These are phyloP conservation scores for Phrynocephalus forsythii DNA, from an alignment of 2,797 vertebrate species.

Conservation along the genomic window DNA sequence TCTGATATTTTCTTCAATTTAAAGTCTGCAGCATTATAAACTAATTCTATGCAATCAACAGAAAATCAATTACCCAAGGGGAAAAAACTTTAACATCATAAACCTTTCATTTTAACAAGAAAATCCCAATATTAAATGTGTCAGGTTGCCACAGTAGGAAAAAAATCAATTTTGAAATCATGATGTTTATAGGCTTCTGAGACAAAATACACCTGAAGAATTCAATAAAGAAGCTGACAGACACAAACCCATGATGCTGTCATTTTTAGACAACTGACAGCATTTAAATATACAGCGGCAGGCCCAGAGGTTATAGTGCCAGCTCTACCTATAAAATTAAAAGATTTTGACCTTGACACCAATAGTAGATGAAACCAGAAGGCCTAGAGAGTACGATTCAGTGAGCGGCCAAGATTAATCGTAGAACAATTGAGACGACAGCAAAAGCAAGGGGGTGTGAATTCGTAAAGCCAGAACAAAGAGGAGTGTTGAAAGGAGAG, in stretches of 20 bases:
- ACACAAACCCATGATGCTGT: conserved; percentile 56
- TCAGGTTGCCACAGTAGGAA: conserved; percentile 56
- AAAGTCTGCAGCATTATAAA: conserved; percentile 1
- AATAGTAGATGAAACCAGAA: conserved; percentile 58
- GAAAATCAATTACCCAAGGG: conserved; percentile 21
- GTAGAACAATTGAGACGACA: conserved; percentile 62
- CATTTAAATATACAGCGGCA: conserved; percentile 74
- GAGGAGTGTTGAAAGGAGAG: conserved; percentile 53
- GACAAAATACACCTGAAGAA: conserved; percentile 59
- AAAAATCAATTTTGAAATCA: conserved; percentile 56
- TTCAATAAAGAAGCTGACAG: conserved; percentile 68
- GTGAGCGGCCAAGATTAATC: conserved; percentile 74
- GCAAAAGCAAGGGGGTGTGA: conserved; percentile 38
- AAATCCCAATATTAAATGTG: conserved; percentile 65
- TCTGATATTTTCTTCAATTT: conserved; percentile 19
- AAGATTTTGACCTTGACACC: conserved; percentile 78
- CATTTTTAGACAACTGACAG: conserved; percentile 56
- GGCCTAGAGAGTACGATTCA: conserved; percentile 65
- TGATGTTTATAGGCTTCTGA: conserved; percentile 48
- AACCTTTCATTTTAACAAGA: conserved; percentile 66
- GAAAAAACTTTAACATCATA: conserved; percentile 42
- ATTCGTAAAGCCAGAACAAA: conserved; percentile 72
- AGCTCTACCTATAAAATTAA: conserved; percentile 75
- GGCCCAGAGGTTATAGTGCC: conserved; percentile 58
- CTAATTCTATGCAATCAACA: conserved; percentile 28